These are phyloP conservation scores for Microplitis mediator DNA, from an alignment of 1,140 invertebrate species.

Conservation along the genomic window DNA sequence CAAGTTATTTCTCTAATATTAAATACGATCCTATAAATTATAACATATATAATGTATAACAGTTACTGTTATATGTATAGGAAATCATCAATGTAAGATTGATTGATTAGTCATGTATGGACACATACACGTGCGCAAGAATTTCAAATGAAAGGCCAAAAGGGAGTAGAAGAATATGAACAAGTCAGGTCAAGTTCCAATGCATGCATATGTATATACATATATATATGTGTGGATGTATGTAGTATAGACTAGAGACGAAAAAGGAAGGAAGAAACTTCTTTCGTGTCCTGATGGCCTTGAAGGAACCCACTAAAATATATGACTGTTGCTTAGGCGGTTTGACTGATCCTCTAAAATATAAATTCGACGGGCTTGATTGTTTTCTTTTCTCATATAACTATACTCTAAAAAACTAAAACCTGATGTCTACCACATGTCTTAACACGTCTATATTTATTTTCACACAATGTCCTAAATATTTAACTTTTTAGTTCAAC, in stretches of 20 bases:
- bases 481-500: too few species aligned
- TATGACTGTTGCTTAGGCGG: not conserved
- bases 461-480: not conserved
- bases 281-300: constrained; percentile 15
- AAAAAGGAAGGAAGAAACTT: not conserved
- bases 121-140: not conserved
- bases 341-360: not conserved
- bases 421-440: too few species aligned
- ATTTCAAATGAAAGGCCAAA: not conserved
- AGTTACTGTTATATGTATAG: not conserved
- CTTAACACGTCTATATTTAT: not conserved
- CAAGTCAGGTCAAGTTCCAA: constrained; percentile 1
- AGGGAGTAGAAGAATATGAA: not conserved
- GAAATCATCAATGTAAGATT: constrained; percentile 10
- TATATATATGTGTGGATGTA: too few species aligned
- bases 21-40: too few species aligned
- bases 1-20: too few species aligned
- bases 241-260: not conserved
- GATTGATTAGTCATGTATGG: constrained; percentile 26
- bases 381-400: not conserved
- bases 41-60: too few species aligned
- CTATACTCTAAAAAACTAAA: too few species aligned
- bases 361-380: not conserved
- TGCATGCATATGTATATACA: too few species aligned
- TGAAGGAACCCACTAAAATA: not conserved